A percentile compares a stretch with the other conserved stretches of the same genome.
Evolutionary conservation across 1,140 invertebrate species (phyloP).

Genomic region (Wasmannia auropunctata): DNA sequence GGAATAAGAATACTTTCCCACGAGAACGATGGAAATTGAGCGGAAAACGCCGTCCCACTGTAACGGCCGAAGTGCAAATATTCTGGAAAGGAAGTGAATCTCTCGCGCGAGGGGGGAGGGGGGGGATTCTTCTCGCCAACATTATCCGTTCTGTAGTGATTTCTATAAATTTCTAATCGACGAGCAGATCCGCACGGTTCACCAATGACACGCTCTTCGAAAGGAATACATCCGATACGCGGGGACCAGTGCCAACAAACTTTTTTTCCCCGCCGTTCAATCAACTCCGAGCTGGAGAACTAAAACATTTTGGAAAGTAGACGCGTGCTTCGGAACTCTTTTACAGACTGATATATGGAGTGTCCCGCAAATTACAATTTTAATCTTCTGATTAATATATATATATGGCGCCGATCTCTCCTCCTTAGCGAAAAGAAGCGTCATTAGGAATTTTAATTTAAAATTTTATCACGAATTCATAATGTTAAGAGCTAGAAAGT

Average conservation of each 20-base stretch:
- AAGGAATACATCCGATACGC: not conserved
- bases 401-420: not conserved
- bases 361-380: not conserved
- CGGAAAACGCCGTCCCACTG: slow-evolving; percentile 55
- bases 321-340: not conserved
- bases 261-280: not conserved
- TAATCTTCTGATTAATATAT: not conserved
- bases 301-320: not conserved
- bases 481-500: not conserved
- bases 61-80: slow-evolving; percentile 26
- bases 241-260: not conserved
- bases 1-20: slow-evolving; percentile 49
- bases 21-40: slow-evolving; percentile 61
- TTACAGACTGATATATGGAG: not conserved
- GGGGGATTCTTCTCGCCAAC: not conserved
- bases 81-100: slow-evolving; percentile 57
- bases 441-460: not conserved
- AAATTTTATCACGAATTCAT: not conserved
- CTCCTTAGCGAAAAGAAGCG: not conserved
- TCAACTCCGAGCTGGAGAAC: not conserved
- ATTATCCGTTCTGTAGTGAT: slow-evolving; percentile 13
- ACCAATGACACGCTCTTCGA: slow-evolving; percentile 38
- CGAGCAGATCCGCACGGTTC: slow-evolving; percentile 48
- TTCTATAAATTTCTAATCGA: slow-evolving; percentile 69
- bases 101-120: no score